These are phyloP conservation scores for Hydractinia symbiolongicarpus DNA, from an alignment of 30 jellyfish, hydroid and myxozoan species.

Conservation along the genomic window DNA sequence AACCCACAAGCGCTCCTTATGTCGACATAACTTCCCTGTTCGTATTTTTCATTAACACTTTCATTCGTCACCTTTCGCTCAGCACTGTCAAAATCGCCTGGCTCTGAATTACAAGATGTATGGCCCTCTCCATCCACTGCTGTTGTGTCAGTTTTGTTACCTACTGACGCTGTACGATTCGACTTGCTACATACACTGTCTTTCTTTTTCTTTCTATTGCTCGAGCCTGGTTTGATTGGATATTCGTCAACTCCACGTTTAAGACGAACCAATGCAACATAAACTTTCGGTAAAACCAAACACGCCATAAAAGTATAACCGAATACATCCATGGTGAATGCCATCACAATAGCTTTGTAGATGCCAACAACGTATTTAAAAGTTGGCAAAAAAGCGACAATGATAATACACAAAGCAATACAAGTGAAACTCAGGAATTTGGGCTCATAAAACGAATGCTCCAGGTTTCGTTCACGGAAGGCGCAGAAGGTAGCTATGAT, in stretches of 20 bases:
- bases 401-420: constrained; percentile 58
- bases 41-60: no score
- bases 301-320: constrained; percentile 66
- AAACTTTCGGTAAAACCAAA: constrained; percentile 56
- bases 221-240: background rate
- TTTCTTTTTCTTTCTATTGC: background rate
- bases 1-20: no score
- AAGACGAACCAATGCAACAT: constrained; percentile 12
- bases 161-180: no score
- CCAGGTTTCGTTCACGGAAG: constrained; percentile 62
- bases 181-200: no score
- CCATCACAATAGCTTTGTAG: constrained; percentile 72
- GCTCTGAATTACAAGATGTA: no score
- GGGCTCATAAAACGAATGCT: constrained; percentile 76
- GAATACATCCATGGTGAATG: constrained; percentile 70
- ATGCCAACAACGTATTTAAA: constrained; percentile 75
- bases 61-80: no score
- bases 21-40: no score
- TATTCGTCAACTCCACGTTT: constrained; percentile 22
- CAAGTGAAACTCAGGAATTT: constrained; percentile 69
- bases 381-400: constrained; percentile 79
- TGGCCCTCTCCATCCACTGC: no score
- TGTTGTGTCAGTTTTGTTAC: no score
- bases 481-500: constrained; percentile 49
- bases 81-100: no score